Conservation (phyloP, 2,797 vertebrate species). For the Acanthiza pusilla region DNA sequence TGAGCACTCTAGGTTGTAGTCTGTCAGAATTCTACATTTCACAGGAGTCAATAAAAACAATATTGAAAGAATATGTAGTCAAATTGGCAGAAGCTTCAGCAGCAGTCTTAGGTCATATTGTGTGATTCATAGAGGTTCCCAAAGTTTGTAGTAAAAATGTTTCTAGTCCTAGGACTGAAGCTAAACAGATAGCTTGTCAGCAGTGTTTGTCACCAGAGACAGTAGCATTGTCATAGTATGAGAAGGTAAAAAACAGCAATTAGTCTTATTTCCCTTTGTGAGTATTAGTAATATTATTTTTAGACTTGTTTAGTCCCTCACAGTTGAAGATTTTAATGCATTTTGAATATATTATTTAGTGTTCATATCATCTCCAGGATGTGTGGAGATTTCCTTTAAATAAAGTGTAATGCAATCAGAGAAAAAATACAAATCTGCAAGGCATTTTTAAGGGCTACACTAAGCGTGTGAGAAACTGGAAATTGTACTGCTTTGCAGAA, state of each 20-base stretch:
- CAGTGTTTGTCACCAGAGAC: not conserved
- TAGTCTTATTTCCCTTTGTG: not conserved
- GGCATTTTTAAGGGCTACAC: not conserved
- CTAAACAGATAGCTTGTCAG: not conserved
- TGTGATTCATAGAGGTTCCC: not conserved
- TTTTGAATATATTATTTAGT: not conserved
- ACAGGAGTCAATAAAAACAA: not conserved
- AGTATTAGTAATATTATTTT: not conserved
- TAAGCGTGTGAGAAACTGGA: not conserved
- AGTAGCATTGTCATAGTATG: not conserved
- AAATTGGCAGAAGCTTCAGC: not conserved
- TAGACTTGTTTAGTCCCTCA: not conserved
- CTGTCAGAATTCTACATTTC: not conserved
- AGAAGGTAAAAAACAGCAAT: not conserved
- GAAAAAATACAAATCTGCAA: not conserved
- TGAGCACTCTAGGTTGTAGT: not conserved
- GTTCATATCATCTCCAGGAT: not conserved
- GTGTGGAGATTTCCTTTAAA: not conserved
- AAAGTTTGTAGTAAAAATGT: not conserved
- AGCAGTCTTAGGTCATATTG: not conserved
- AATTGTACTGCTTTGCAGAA: not conserved
- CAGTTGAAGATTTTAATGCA: not conserved
- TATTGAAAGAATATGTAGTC: not conserved
- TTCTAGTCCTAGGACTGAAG: not conserved
- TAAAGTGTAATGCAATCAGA: not conserved